Evolutionary conservation across 1,140 invertebrate species (phyloP).

Genomic region (Eriosoma lanigerum): DNA sequence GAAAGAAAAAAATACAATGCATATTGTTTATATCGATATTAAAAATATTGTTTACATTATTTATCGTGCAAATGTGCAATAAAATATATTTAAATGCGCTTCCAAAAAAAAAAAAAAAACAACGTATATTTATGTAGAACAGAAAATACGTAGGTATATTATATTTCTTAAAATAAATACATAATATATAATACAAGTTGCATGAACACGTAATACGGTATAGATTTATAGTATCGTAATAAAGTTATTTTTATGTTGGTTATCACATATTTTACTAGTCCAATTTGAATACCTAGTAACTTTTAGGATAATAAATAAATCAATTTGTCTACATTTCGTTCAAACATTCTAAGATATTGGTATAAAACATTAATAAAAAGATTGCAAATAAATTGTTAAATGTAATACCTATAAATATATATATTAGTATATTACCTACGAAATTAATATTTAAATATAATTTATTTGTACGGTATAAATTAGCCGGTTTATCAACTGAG

Average conservation of each 20-base stretch:
- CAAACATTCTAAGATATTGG: background rate
- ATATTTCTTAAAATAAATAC: slow-evolving; percentile 7
- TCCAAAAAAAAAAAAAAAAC: too few species aligned
- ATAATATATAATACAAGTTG: background rate
- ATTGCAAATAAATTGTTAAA: background rate
- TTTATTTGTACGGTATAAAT: background rate
- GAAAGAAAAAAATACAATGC: slow-evolving; percentile 23
- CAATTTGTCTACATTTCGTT: background rate
- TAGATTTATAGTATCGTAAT: too few species aligned
- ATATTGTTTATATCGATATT: background rate
- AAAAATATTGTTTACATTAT: background rate
- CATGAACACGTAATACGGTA: background rate
- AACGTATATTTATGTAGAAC: background rate
- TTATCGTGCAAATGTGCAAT: slow-evolving; percentile 4
- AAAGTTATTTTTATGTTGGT: too few species aligned
- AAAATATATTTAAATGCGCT: background rate
- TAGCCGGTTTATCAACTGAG: background rate
- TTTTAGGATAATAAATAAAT: slow-evolving; percentile 27
- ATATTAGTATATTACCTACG: background rate
- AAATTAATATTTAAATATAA: slow-evolving; percentile 19
- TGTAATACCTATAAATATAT: background rate
- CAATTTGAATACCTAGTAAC: slow-evolving; percentile 20
- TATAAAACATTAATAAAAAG: slow-evolving; percentile 10
- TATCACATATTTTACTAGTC: slow-evolving; percentile 24
- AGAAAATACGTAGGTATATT: background rate